Conservation (phyloP, 2,113 vertebrate species). For the Onychostoma macrolepis region DNA sequence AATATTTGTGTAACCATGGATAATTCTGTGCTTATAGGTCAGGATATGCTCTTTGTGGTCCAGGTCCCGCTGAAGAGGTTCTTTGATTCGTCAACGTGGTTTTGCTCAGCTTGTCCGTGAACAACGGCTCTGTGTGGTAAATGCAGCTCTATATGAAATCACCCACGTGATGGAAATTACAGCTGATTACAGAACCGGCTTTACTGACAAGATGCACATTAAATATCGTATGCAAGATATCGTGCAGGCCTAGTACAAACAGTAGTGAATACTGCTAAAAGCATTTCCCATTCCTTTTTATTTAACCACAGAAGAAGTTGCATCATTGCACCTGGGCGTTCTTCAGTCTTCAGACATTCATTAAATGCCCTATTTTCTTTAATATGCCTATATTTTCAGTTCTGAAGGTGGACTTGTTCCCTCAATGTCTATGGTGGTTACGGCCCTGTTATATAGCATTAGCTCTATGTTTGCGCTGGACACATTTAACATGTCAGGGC, state of each 20-base stretch:
- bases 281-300: not conserved
- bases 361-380: not conserved
- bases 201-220: too few relatives aligned
- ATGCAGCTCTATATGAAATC: too few relatives aligned
- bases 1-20: not conserved
- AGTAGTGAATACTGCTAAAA: not conserved
- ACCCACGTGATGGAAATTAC: too few relatives aligned
- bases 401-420: too few relatives aligned
- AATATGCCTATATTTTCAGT: too few relatives aligned
- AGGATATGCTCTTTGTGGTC: not conserved
- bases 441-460: not conserved
- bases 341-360: not conserved
- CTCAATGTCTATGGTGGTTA: not conserved
- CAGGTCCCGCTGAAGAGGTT: not conserved
- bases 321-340: not conserved
- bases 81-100: too few relatives aligned
- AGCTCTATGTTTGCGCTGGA: not conserved
- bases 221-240: too few relatives aligned
- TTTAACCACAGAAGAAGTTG: not conserved
- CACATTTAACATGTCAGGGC: too few relatives aligned
- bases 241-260: too few relatives aligned
- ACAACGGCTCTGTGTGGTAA: too few relatives aligned
- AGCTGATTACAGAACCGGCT: too few relatives aligned
- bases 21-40: not conserved
- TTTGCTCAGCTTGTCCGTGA: too few relatives aligned